phyloP scores from a whole-genome alignment of 2,888 invertebrate genomes.

The Aradus depressus region DNA sequence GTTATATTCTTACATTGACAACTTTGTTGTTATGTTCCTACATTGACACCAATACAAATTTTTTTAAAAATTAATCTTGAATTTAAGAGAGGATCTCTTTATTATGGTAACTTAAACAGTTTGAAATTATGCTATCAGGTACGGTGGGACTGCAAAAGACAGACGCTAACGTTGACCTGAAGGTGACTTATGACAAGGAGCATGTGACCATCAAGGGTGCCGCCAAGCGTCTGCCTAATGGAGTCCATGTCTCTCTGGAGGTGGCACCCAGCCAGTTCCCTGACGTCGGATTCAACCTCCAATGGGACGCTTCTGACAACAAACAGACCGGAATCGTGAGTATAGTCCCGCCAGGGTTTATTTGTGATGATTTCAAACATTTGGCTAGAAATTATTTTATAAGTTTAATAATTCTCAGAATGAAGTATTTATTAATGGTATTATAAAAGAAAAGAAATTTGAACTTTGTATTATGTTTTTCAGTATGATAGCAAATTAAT shows the following conservation, averaged over 20 bases:
- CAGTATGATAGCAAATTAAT: conserved; percentile 42
- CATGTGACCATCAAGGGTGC: conserved; percentile 18
- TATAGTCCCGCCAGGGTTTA: neutral
- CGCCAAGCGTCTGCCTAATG: neutral
- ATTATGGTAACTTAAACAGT: too few relatives aligned
- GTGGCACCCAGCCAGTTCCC: conserved; percentile 50
- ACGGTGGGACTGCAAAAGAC: neutral
- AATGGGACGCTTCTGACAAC: conserved; percentile 5
- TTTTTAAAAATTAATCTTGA: too few relatives aligned
- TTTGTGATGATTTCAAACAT: neutral
- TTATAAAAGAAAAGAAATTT: neutral
- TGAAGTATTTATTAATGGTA: neutral
- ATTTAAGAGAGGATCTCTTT: too few relatives aligned
- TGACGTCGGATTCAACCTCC: conserved; percentile 38
- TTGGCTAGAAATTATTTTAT: too few relatives aligned
- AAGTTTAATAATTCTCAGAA: too few relatives aligned
- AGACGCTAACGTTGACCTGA: conserved; percentile 12
- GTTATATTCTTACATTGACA: too few relatives aligned
- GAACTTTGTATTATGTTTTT: conserved; percentile 10
- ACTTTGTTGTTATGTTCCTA: too few relatives aligned
- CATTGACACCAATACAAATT: too few relatives aligned
- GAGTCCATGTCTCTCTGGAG: conserved; percentile 4
- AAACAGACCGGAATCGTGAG: conserved; percentile 10
- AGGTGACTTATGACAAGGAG: conserved; percentile 23
- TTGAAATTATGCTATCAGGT: too few relatives aligned